Evolutionary conservation across 2,888 invertebrate genomes (phyloP), one percentile per base, ranked within the genome.

Genomic region (Chalcosyrphus nemorum): DNA sequence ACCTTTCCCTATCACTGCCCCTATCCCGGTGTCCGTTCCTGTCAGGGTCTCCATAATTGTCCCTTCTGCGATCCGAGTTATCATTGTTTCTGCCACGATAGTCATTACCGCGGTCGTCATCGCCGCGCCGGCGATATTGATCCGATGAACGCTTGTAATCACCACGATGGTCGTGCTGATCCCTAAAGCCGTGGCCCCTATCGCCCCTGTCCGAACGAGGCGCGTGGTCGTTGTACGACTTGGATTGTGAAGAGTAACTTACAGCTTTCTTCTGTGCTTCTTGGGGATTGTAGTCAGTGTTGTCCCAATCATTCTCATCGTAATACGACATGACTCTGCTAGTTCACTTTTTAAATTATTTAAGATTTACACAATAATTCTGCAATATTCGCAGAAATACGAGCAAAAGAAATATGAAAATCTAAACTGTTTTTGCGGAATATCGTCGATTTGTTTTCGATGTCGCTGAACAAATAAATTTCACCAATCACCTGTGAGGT

Each of bases 301-400:
- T 72, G n/a, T 82, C 81, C 81, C 81, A 82, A 17, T 72, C 76
- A 52, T 82, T 77, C 24, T 82, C 81, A 13, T 82, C 72, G 13
- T 32, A 72, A 15, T 27, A 24, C 38, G 52, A 11, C 32, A 72
- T 80, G 2, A 59, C 57, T n/a, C 17, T 9, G 27, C 13, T 9
- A n/a, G n/a, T 7, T n/a, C 7, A 3, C 32, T 6, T 0, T 21
- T 45, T 0, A 21, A 13, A 32, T 32, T 47, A 15, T 35, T 21
- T 29, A 21, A 13, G 15, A 19, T 45, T n/a, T 17, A 5, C 32
- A 29, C 17, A 15, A 15, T 19, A 19, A 45, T 3, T 21, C 4
- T 21, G 4, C 21, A 4, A 11, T 19, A 0, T 1, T n/a, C n/a
- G 4, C 2, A 2, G 4, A 17, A 17, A 6, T 41, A n/a, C n/a